Evolutionary conservation across 2,797 vertebrate genomes (phyloP).

Genomic region (Staurois parvus): DNA sequence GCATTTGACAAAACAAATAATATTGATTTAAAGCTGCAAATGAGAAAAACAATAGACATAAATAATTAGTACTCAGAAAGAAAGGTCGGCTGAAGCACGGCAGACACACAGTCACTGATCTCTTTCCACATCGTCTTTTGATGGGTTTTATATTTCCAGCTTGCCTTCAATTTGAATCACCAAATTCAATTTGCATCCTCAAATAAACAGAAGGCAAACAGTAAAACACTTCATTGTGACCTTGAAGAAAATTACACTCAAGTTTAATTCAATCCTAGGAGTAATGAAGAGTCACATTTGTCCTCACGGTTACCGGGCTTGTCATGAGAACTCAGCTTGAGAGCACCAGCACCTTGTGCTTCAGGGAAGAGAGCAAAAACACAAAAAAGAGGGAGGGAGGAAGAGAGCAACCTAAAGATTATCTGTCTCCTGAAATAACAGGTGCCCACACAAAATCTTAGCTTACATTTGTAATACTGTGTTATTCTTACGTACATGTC

Average conservation of each 20-base stretch:
- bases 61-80: conserved; percentile 71
- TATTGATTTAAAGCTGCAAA: conserved; percentile 70
- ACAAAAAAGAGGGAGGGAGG: neutral
- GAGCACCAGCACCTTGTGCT: conserved; percentile 48
- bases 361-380: conserved; percentile 8
- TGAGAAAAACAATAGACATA: conserved; percentile 67
- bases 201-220: conserved; percentile 78
- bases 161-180: conserved; percentile 74
- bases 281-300: conserved; percentile 71
- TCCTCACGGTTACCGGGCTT: conserved; percentile 64
- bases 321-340: conserved; percentile 62
- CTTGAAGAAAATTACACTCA: conserved; percentile 79
- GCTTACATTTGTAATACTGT: neutral
- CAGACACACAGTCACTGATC: conserved; percentile 66
- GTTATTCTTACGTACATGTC: no score
- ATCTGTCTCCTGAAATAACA: neutral
- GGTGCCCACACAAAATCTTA: neutral
- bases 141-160: conserved; percentile 71
- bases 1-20: conserved; percentile 68
- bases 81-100: conserved; percentile 60
- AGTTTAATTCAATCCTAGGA: conserved; percentile 73
- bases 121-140: conserved; percentile 63
- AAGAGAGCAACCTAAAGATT: neutral
- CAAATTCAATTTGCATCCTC: conserved; percentile 78
- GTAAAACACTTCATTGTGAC: conserved; percentile 78